Conservation (phyloP, 2,797 vertebrate species). For the Macrochelys suwanniensis region DNA sequence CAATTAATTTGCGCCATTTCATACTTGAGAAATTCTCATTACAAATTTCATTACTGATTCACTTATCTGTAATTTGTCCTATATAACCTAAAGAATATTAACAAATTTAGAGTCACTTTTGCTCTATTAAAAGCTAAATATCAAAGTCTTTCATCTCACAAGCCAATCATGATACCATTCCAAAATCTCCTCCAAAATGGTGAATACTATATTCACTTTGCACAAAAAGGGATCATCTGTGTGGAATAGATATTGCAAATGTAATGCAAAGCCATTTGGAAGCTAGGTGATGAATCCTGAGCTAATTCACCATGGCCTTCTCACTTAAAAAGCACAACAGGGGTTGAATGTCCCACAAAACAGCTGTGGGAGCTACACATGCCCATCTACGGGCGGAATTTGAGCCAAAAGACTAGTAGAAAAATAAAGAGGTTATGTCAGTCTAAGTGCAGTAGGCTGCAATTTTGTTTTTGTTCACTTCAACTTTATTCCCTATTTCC, state of each 20-base stretch:
- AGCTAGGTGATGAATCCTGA: background rate
- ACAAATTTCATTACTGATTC: conserved; percentile 88
- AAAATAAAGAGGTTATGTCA: background rate
- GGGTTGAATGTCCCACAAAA: background rate
- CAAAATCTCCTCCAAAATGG: conserved; percentile 39
- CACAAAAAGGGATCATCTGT: background rate
- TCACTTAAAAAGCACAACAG: conserved; percentile 6
- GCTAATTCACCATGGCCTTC: background rate
- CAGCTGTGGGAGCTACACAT: background rate
- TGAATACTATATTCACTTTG: background rate
- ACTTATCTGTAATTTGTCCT: conserved; percentile 88
- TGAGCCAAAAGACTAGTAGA: background rate
- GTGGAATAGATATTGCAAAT: background rate
- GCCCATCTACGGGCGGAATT: background rate
- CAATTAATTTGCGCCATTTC: conserved; percentile 87
- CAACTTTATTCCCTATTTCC: background rate
- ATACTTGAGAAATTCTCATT: conserved; percentile 88
- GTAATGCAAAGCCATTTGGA: background rate
- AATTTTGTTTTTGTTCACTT: conserved; percentile 6
- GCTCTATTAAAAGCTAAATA: conserved; percentile 83
- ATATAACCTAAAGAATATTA: conserved; percentile 87
- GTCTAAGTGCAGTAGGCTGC: background rate
- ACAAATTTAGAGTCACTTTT: conserved; percentile 86
- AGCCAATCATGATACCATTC: conserved; percentile 68
- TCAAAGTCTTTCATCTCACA: conserved; percentile 79